Evolutionary conservation across 1,140 invertebrate species (phyloP), one percentile per base, ranked within the genome.

Genomic region (Orchesella cincta): DNA sequence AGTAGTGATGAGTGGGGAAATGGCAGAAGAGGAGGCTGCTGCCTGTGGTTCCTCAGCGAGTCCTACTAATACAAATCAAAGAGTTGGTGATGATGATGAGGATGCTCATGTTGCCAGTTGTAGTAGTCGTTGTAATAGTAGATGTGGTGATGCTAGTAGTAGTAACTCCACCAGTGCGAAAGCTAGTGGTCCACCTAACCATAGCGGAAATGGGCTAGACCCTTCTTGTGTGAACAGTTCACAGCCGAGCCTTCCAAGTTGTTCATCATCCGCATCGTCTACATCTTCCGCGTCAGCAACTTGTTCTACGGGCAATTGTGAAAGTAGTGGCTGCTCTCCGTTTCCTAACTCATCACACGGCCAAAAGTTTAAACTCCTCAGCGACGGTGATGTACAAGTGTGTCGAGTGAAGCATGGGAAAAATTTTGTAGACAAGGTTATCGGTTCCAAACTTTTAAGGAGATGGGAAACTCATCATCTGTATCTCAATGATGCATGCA

Each of bases 381-480:
- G 89, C 18, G 92, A 94, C 76, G 92, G 92, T 0, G 91, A 93
- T 74, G 88, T 93, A 28, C 90, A 92, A 83, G 88, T 94, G 36
- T 94, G 93, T 87, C 90, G 91, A 80, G 87, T 94, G 64, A 92
- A 94, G 82, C 92, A 94, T 82, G 91, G 91, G 0, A 87, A 91
- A 75, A 94, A 92, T 52, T 90, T 94, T 52, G 90, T 94, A 74
- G 92, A 90, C 84, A 94, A 94, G 86, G 92, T 94, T 75, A 86
- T 94, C 76, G 92, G 91, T 72, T 93, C 92, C 39, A 92, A 93
- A 84, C 93, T 93, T 83, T 86, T 94, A 2, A 85, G 93, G 54
- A 85, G 93, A 77, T 94, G 93, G 92, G 93, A 94, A 85, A 91
- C 89, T 51, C 93, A 94, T 84, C 90, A 90, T 82, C 86, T 94